A percentile compares a stretch with the other conserved stretches of the same genome.
Evolutionary conservation across 1,140 invertebrate species (phyloP).

Genomic region (Aporrectodea caliginosa): DNA sequence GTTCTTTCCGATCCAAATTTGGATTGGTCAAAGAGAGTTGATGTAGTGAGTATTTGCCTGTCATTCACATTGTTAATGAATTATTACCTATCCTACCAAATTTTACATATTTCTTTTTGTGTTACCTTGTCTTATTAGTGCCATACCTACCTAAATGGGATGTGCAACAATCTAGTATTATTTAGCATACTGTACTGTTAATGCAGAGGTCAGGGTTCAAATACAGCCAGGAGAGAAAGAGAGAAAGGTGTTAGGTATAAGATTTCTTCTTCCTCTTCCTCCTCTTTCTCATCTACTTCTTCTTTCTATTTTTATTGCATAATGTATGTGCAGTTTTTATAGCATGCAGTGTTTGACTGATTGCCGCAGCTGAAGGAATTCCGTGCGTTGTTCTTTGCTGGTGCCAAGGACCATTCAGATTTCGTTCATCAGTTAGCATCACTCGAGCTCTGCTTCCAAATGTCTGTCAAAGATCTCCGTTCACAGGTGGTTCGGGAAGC

Average conservation of each 20-base stretch:
- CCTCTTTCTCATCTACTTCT: too few relatives aligned
- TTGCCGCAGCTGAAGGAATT: conserved; percentile 72
- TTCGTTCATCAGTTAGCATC: conserved; percentile 73
- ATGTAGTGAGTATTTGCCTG: conserved; percentile 65
- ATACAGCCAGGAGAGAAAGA: too few relatives aligned
- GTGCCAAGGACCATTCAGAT: conserved; percentile 79
- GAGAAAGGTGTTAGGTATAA: too few relatives aligned
- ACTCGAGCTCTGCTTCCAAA: conserved; percentile 75
- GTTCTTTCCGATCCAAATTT: conserved; percentile 75
- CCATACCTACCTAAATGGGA: neutral
- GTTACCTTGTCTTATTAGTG: neutral
- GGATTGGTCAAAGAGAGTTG: conserved; percentile 89
- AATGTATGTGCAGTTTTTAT: neutral
- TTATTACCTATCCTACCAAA: neutral
- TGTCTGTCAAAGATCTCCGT: conserved; percentile 82
- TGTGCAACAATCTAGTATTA: neutral
- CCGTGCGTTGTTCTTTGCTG: conserved; percentile 71
- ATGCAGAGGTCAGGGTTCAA: too few relatives aligned
- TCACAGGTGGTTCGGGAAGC: conserved; percentile 88
- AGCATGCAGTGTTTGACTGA: neutral
- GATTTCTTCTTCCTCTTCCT: too few relatives aligned
- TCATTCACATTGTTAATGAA: neutral
- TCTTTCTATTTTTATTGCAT: too few relatives aligned
- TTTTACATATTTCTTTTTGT: neutral
- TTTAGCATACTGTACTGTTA: too few relatives aligned